Base-by-base conservation (phyloP, 2,797 vertebrate species). In the Acipenser transmontanus region DNA sequence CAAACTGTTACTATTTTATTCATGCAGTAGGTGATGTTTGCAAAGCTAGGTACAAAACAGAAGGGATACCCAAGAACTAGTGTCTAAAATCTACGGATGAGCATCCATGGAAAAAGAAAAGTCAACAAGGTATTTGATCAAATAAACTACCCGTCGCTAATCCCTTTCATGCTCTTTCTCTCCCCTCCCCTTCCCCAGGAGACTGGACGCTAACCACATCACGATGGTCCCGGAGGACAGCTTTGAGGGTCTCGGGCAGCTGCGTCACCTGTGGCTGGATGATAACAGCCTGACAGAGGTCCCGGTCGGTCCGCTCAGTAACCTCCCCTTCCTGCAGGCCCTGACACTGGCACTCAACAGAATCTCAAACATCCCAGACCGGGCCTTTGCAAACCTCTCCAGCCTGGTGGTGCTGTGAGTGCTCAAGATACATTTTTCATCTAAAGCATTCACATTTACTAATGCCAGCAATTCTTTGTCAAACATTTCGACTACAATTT, bases 371-470 rank as follows among this genome's bases (percentile, higher is more conserved):
- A 93, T 99, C 80, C 94, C 94, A 0, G 91, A 98, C 87, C 91
- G 91, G 49, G 94, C 96, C 12, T 99, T 99, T 50, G 86, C 92
- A 72, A 99, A 99, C 81, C 96, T 99, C 63, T 94, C 94, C 49
- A 97, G 94, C 73, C 90, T 99, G 1, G 95, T 99, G 56, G 96
- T 99, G 59, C 82, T 99, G 97, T 99, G 84, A 94, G 97, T 95
- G 74, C 71, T 77, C 61, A 72, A 34, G 34, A 34, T 34, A 34
- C 34, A 34, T 34, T 3, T 34, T 34, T 34, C 4, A 1, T 3
- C 34, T 34, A 34, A 34, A 34, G 4, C 4, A 4, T 34, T 34
- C 34, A 34, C 34, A 34, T 34, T 34, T 34, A 34, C 3, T 34
- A 34, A 34, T 34, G 34, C 34, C 34, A 34, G 34, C 34, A 34